Evolutionary conservation across 1,140 invertebrate species (phyloP), one percentile per base, ranked within the genome.

Genomic region (Neuroterus valhalla): DNA sequence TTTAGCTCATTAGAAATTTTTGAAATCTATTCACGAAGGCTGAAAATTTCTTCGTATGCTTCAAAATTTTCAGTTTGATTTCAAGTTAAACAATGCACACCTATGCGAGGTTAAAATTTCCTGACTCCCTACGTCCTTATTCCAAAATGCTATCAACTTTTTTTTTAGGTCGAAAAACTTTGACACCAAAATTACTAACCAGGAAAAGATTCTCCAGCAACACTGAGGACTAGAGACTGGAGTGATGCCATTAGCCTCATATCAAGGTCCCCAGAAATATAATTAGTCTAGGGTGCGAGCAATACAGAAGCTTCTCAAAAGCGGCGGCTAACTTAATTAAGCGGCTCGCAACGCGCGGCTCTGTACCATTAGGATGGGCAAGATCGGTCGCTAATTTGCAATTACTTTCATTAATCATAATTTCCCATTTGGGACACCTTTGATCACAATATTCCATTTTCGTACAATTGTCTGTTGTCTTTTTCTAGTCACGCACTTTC

Each of bases 331-430:
- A 88, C 83, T 82, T 76, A 78, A 87, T 88, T 86, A 86, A 86
- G 79, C 75, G 82, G 81, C 82, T 81, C 81, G 85, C 80, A 85
- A 79, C 81, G 80, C 83, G 82, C 79, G 76, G 83, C 79, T 82
- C 82, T 83, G 76, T 82, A 78, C 79, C 79, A 86, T 82, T 85
- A 87, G 85, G 87, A 82, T 81, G 85, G 83, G 82, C 81, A 87
- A 88, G 87, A 88, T 88, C 86, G 87, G 86, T 88, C 87, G 81
- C 85, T 88, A 88, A 88, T 88, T 87, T 87, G 81, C 86, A 87
- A 87, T 88, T 87, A 88, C 83, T 81, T 86, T 85, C 83, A 88
- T 86, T 87, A 87, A 88, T 87, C 84, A 87, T 85, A 85, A 87
- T 88, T 88, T 87, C 78, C 85, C 85, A 87, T 88, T 87, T 82